These are phyloP conservation scores for Herminia tarsipennalis DNA, from an alignment of 2,888 invertebrate genomes.

Conservation along the genomic window DNA sequence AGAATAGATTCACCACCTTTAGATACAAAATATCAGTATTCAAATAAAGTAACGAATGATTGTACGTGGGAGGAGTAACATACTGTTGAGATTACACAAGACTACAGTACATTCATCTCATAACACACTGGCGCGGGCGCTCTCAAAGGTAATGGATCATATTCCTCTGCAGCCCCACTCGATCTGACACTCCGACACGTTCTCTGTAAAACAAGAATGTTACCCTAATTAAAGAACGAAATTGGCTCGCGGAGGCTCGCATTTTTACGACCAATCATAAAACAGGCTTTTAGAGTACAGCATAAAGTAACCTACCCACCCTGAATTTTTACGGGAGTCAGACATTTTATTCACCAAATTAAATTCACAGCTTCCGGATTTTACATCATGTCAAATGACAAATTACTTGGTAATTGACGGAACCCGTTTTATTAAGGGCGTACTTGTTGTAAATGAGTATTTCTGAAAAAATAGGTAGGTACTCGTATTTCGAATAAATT, in stretches of 20 bases:
- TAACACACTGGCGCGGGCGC: too few species aligned
- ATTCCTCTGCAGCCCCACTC: slow-evolving; percentile 6
- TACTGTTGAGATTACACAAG: neutral
- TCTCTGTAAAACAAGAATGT: slow-evolving; percentile 65
- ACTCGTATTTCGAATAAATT: neutral
- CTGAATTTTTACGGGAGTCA: slow-evolving; percentile 65
- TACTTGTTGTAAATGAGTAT: slow-evolving; percentile 2
- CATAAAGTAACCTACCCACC: slow-evolving; percentile 66
- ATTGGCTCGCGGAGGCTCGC: slow-evolving; percentile 68
- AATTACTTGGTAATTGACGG: slow-evolving; percentile 40
- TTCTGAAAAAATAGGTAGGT: slow-evolving; percentile 2
- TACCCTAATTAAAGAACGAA: slow-evolving; percentile 78
- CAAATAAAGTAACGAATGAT: neutral
- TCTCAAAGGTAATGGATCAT: slow-evolving; percentile 19
- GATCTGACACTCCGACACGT: slow-evolving; percentile 26
- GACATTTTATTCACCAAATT: slow-evolving; percentile 64
- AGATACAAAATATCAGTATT: too few species aligned
- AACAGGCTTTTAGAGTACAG: slow-evolving; percentile 70
- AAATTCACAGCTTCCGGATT: slow-evolving; percentile 63
- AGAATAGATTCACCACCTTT: too few species aligned
- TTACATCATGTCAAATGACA: slow-evolving; percentile 47
- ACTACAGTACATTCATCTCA: neutral
- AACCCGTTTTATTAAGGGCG: slow-evolving; percentile 20
- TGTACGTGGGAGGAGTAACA: neutral
- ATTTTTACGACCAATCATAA: slow-evolving; percentile 80